A percentile compares a stretch with the other conserved stretches of the same genome.
phyloP scores from a whole-genome alignment of 2,113 vertebrate genomes.

The Halcyon malimbica region DNA sequence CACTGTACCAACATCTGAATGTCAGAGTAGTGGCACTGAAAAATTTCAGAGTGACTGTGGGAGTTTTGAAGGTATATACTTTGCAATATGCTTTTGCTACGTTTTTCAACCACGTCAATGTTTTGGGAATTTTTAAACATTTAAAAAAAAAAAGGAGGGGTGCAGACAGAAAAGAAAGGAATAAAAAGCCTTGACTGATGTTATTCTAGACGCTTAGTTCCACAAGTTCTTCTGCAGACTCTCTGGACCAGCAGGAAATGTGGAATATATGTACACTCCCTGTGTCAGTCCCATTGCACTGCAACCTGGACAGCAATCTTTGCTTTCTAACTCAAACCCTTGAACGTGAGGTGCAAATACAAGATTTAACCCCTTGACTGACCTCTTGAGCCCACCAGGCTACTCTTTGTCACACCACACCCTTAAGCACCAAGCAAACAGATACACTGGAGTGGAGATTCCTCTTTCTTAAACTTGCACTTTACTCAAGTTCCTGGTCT shows the following conservation, averaged over 20 bases:
- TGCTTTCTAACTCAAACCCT: neutral
- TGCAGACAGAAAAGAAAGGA: neutral
- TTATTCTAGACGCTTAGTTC: neutral
- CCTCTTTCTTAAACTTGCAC: neutral
- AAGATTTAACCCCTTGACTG: neutral
- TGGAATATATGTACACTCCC: neutral
- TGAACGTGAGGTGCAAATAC: neutral
- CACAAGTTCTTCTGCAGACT: neutral
- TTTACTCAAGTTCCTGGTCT: conserved; percentile 12
- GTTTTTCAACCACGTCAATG: neutral
- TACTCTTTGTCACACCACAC: neutral
- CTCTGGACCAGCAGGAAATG: neutral
- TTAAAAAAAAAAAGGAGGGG: neutral
- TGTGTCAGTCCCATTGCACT: neutral
- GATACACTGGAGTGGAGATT: neutral
- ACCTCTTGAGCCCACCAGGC: neutral
- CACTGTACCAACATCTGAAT: neutral
- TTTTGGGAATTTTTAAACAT: neutral
- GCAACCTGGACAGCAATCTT: neutral
- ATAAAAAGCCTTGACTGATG: neutral
- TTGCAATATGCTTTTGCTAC: neutral
- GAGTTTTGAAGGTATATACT: neutral
- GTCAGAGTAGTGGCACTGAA: neutral
- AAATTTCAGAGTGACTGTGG: neutral
- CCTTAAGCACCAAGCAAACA: neutral